Base-by-base conservation (phyloP, 2,113 vertebrate species). In the Thunnus maccoyii region DNA sequence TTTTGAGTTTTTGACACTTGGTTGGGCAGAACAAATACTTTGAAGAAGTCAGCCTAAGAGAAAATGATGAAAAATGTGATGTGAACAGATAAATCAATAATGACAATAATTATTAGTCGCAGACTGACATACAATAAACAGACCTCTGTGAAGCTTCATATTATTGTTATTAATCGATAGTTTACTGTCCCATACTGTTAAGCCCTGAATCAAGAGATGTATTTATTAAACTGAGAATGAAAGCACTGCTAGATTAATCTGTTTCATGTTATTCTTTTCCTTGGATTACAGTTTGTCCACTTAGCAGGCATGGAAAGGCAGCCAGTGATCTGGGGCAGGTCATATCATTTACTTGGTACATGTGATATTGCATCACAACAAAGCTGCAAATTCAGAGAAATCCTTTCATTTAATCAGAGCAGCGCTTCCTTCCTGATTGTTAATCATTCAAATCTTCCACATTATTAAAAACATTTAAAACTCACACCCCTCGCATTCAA, bases 361-460 rank as follows among this genome's bases (percentile, higher is more conserved):
- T 25, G 12, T n/a, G 46, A 73, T 47, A 8, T 78, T 10, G 66
- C 60, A 9, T 9, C 11, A n/a, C 56, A 72, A 36, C 56, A 67
- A 22, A 67, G 48, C 62, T 55, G 52, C 50, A 57, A 72, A 65
- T 63, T 60, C 64, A 47, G 17, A 52, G 36, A 44, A 76, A 67
- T 3, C 12, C 46, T 54, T 71, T 56, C 36, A 52, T 57, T 78
- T 27, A 76, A 76, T 76, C 68, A 84, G 60, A 71, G 58, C 47
- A 10, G 20, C 4, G 7, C 67, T 52, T 66, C 66, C 76, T 84
- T n/a, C 17, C 56, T 84, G 67, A 86, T 20, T 69, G 56, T 82
- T 74, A 86, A 88, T 89, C 62, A 85, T 65, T 82, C 18, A 80
- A 68, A 67, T 66, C 32, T 62, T 67, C 65, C 52, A 63, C 60